Evolutionary conservation across 1,140 invertebrate species (phyloP).

Genomic region (Latrodectus geometricus): DNA sequence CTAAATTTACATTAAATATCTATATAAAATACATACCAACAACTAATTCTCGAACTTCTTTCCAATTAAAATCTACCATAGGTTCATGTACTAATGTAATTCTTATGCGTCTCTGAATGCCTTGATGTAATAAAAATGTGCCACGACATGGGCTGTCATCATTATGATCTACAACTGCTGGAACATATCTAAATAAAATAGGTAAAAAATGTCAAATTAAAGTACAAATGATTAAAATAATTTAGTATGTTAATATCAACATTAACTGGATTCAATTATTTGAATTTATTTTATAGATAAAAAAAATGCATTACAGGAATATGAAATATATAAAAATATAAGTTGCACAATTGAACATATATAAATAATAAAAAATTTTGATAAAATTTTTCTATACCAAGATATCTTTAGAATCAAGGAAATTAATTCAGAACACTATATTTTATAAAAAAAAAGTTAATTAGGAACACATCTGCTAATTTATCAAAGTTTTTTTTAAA

Average conservation of each 20-base stretch:
- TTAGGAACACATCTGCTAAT: too few relatives aligned
- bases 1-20: too few relatives aligned
- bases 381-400: too few relatives aligned
- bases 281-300: not conserved
- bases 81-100: constrained; percentile 99
- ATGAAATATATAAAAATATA: too few relatives aligned
- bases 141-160: constrained; percentile 97
- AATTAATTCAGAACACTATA: too few relatives aligned
- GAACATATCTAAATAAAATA: constrained; percentile 74
- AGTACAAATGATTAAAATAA: not conserved
- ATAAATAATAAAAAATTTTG: too few relatives aligned
- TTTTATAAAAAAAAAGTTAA: too few relatives aligned
- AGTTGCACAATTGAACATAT: too few relatives aligned
- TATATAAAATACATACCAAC: constrained; percentile 75
- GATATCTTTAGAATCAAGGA: too few relatives aligned
- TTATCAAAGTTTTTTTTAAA: too few relatives aligned
- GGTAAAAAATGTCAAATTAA: not conserved
- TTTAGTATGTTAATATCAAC: too few relatives aligned
- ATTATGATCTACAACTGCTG: constrained; percentile 95
- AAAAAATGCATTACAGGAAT: too few relatives aligned
- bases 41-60: constrained; percentile 91
- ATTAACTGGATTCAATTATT: not conserved
- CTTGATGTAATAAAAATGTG: constrained; percentile 93
- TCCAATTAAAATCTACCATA: constrained; percentile 89
- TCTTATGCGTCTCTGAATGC: constrained; percentile 96